These are phyloP conservation scores for Xylocampa areola DNA, from an alignment of 2,888 invertebrate species.

Conservation along the genomic window DNA sequence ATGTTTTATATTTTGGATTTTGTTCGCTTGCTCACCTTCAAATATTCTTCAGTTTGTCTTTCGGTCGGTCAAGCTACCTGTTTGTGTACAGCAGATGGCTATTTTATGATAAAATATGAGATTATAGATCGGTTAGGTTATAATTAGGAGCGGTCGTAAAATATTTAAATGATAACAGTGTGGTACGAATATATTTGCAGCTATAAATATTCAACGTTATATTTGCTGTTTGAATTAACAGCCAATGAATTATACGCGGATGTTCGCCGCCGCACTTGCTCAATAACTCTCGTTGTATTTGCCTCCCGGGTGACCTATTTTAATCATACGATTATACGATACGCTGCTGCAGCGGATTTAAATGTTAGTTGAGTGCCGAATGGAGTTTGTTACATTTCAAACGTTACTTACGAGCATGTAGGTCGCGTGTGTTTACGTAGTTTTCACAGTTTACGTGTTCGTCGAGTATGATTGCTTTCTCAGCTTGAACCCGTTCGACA, in stretches of 20 bases:
- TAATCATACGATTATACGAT: slow-evolving; percentile 66
- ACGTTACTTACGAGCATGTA: slow-evolving; percentile 54
- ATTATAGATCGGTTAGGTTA: slow-evolving; percentile 26
- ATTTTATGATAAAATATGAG: slow-evolving; percentile 34
- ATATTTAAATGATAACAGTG: slow-evolving; percentile 45
- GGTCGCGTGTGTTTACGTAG: slow-evolving; percentile 65
- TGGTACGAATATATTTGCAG: slow-evolving; percentile 44
- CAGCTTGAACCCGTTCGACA: slow-evolving; percentile 55
- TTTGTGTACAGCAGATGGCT: slow-evolving; percentile 40
- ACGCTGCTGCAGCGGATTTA: slow-evolving; percentile 64
- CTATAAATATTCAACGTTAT: slow-evolving; percentile 38
- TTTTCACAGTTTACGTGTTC: slow-evolving; percentile 70
- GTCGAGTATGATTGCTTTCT: slow-evolving; percentile 62
- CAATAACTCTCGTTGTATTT: slow-evolving; percentile 65
- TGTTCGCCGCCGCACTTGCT: slow-evolving; percentile 59
- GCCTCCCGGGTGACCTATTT: slow-evolving; percentile 75
- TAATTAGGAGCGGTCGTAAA: slow-evolving; percentile 35
- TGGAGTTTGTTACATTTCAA: slow-evolving; percentile 60
- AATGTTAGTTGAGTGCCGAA: slow-evolving; percentile 58
- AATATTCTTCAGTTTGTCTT: slow-evolving; percentile 64
- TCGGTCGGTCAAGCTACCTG: slow-evolving; percentile 60
- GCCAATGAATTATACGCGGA: slow-evolving; percentile 63
- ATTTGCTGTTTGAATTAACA: slow-evolving; percentile 60
- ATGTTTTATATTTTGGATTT: slow-evolving; percentile 53
- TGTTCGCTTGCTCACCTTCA: slow-evolving; percentile 71